A percentile compares a stretch with the other conserved stretches of the same genome.
Evolutionary conservation across 2,113 vertebrate species (phyloP).

Genomic region (Pogonocichla stellata): DNA sequence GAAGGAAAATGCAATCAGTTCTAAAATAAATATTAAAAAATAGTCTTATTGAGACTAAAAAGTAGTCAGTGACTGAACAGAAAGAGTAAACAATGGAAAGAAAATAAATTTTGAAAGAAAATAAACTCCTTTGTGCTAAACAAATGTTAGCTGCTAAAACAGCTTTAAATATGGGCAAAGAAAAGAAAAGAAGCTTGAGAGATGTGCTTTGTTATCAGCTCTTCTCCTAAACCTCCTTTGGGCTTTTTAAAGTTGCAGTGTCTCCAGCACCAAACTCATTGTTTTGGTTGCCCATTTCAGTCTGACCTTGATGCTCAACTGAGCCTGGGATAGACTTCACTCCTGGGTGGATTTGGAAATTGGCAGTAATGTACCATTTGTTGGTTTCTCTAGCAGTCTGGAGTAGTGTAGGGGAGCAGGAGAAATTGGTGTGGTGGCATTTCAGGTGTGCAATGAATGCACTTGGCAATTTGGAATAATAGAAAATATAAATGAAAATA

Average conservation of each 20-base stretch:
- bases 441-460: neutral
- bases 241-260: neutral
- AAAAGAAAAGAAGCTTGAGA: neutral
- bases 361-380: neutral
- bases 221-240: neutral
- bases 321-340: neutral
- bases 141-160: neutral
- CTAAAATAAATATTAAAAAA: neutral
- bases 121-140: neutral
- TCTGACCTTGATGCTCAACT: neutral
- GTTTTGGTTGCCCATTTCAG: neutral
- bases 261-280: neutral
- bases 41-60: neutral
- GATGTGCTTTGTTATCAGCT: neutral
- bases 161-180: neutral
- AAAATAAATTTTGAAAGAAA: conserved; percentile 10
- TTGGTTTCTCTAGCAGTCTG: neutral
- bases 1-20: neutral
- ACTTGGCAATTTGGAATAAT: neutral
- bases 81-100: neutral
- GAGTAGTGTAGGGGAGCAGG: neutral
- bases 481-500: neutral
- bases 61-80: neutral
- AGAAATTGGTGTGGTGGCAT: neutral
- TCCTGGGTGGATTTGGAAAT: neutral